These are phyloP conservation scores for Bucco capensis DNA, from an alignment of 2,113 vertebrate genomes.

Conservation along the genomic window DNA sequence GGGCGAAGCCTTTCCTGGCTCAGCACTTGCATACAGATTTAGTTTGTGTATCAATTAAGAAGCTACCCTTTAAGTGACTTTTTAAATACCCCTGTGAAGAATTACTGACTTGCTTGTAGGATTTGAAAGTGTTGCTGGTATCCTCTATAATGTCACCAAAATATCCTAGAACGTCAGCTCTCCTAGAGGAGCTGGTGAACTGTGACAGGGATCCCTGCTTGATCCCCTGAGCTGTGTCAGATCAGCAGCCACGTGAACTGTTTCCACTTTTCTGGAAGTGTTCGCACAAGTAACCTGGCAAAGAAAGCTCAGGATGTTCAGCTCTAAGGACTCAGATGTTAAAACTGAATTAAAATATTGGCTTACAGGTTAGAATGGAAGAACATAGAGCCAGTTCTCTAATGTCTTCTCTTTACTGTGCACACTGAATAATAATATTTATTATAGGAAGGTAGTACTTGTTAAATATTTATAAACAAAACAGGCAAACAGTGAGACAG, in stretches of 20 bases:
- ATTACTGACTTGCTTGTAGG: background rate
- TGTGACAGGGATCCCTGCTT: background rate
- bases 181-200: background rate
- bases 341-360: slow-evolving; percentile 68
- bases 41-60: background rate
- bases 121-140: background rate
- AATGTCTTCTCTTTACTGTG: slow-evolving; percentile 45
- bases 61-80: background rate
- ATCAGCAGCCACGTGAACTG: background rate
- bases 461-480: slow-evolving; percentile 75
- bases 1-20: background rate
- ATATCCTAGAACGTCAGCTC: background rate
- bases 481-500: slow-evolving; percentile 59
- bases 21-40: background rate
- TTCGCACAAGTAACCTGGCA: slow-evolving; percentile 8
- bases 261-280: background rate
- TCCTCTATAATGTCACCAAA: background rate
- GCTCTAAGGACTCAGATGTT: slow-evolving; percentile 32
- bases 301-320: slow-evolving; percentile 1
- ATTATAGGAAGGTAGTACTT: slow-evolving; percentile 60
- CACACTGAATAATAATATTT: slow-evolving; percentile 63
- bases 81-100: background rate
- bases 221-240: background rate
- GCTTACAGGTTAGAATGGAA: slow-evolving; percentile 55
- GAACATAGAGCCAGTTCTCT: slow-evolving; percentile 30